phyloP scores from a whole-genome alignment of 2,797 vertebrate genomes.

The Luscinia megarhynchos region DNA sequence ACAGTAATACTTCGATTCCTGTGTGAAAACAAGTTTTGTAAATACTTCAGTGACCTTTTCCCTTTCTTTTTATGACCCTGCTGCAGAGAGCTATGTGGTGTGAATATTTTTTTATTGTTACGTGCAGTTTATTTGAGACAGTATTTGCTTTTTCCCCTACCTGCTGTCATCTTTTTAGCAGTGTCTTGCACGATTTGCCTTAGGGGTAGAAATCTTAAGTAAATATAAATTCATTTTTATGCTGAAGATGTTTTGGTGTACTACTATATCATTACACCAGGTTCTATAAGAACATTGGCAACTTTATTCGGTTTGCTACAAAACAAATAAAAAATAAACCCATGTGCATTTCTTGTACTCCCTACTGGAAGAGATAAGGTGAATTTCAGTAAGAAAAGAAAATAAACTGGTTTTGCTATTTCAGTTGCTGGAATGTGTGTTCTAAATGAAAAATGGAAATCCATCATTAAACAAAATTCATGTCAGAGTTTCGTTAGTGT shows the following conservation, averaged over 20 bases:
- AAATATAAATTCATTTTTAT: neutral
- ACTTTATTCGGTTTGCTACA: neutral
- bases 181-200: neutral
- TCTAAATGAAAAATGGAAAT: neutral
- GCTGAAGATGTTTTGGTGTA: neutral
- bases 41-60: neutral
- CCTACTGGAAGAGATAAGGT: neutral
- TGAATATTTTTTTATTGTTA: neutral
- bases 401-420: neutral
- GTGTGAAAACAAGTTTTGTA: conserved; percentile 22
- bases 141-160: neutral
- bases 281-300: neutral
- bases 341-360: neutral
- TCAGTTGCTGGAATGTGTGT: neutral
- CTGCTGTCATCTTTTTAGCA: conserved; percentile 9
- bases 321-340: neutral
- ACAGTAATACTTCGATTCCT: neutral
- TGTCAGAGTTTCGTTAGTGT: neutral
- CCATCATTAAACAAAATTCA: neutral
- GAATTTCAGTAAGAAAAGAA: neutral
- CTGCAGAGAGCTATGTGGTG: neutral
- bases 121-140: conserved; percentile 33
- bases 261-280: neutral
- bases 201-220: neutral
- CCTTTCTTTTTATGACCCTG: neutral